Evolutionary conservation across 2,888 invertebrate species (phyloP).

Genomic region (Eupithecia pulchellata): DNA sequence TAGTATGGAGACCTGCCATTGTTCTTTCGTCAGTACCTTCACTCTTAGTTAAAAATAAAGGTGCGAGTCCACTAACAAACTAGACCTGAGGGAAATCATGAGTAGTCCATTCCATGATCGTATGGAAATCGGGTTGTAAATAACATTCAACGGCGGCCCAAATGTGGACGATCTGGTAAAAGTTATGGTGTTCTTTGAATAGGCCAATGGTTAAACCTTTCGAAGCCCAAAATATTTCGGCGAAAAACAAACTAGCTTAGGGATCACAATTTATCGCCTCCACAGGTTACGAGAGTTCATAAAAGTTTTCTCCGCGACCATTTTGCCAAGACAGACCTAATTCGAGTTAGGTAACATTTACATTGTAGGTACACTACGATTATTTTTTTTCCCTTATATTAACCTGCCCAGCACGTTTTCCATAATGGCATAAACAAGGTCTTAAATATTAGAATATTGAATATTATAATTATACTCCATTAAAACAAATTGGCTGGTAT

Average conservation of each 20-base stretch:
- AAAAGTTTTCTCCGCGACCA: too few relatives aligned
- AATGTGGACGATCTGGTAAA: conserved; percentile 43
- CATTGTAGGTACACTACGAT: too few relatives aligned
- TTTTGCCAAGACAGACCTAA: too few relatives aligned
- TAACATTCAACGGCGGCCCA: conserved; percentile 66
- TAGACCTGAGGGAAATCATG: conserved; percentile 72
- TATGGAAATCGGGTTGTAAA: conserved; percentile 65
- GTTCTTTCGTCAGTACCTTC: not conserved
- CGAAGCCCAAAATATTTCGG: not conserved
- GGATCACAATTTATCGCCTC: not conserved
- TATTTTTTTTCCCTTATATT: too few relatives aligned
- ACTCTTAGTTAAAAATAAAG: conserved; percentile 58
- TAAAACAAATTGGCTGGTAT: too few relatives aligned
- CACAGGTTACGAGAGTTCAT: too few relatives aligned
- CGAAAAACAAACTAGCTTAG: not conserved
- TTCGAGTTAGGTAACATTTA: too few relatives aligned
- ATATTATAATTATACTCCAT: too few relatives aligned
- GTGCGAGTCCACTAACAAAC: conserved; percentile 64
- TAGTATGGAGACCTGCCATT: too few relatives aligned
- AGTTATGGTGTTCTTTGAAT: conserved; percentile 27
- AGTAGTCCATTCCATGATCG: conserved; percentile 69
- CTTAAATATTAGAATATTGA: too few relatives aligned
- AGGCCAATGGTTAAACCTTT: not conserved
- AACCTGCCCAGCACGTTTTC: too few relatives aligned
- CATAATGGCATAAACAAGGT: too few relatives aligned